phyloP scores from a whole-genome alignment of 2,888 invertebrate genomes.

The Lepeophtheirus nordmannii region DNA sequence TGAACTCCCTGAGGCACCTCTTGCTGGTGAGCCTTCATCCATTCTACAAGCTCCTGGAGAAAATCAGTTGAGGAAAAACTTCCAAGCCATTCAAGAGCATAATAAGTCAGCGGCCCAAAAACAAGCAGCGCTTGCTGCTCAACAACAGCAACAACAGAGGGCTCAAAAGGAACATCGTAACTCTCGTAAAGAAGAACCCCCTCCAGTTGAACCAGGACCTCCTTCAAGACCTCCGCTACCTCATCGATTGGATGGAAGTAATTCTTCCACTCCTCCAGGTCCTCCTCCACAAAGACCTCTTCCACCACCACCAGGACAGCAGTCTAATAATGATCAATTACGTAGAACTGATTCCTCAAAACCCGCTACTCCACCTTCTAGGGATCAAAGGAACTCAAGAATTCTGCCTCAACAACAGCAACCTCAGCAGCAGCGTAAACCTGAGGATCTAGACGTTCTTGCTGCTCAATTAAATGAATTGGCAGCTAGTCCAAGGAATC shows the following conservation, averaged over 20 bases:
- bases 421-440: conserved; percentile 19
- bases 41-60: conserved; percentile 80
- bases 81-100: conserved; percentile 83
- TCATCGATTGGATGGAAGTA: conserved; percentile 32
- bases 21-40: conserved; percentile 84
- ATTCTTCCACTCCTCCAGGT: conserved; percentile 23
- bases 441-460: conserved; percentile 84
- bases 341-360: conserved; percentile 18
- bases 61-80: conserved; percentile 87
- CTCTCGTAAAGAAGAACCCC: conserved; percentile 37
- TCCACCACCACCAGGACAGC: conserved; percentile 52
- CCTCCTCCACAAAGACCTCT: conserved; percentile 63
- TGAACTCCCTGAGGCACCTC: conserved; percentile 67
- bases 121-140: conserved; percentile 12
- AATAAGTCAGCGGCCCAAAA: conserved; percentile 23
- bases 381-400: conserved; percentile 26
- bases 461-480: conserved; percentile 90
- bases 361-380: conserved; percentile 25
- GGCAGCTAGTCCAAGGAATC: conserved; percentile 44
- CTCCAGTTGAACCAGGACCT: conserved; percentile 60
- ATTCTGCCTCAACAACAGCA: conserved; percentile 22
- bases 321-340: no score
- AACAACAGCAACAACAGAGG: conserved; percentile 22
- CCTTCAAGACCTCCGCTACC: conserved; percentile 75
- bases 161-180: conserved; percentile 33